Base-by-base conservation (phyloP, 2,797 vertebrate species). In the Balearica regulorum region DNA sequence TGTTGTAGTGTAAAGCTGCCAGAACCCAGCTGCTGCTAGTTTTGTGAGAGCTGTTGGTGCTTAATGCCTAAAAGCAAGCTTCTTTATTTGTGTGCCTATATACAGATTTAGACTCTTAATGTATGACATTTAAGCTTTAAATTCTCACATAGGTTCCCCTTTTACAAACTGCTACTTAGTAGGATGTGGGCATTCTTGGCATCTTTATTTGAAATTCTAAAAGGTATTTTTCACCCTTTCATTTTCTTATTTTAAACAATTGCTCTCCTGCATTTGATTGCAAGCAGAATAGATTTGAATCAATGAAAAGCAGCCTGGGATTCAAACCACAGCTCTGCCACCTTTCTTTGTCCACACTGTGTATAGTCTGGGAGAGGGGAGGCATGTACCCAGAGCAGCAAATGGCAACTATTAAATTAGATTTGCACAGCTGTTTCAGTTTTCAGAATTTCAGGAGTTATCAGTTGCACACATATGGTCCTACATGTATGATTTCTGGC, bases 371-470 rank as follows among this genome's bases (percentile, higher is more conserved):
- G 44, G 26, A 39, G 25, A 85, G 71, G 31, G 62, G 29, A 82
- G 13, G 17, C 51, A 66, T 44, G 44, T 72, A 70, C 31, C 28
- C 13, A 21, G 51, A 87, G 58, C 60, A 61, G 65, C 73, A 91
- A 94, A 62, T 31, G 25, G 68, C 69, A 73, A 19, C 58, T 86
- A 28, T 76, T 87, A 87, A 91, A 95, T 94, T 68, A 90, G 44
- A 84, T 85, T 88, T 91, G 31, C 1, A 4, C 53, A 81, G 85
- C 73, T 92, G 64, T 87, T 94, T 79, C 39, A 53, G n/a, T 91
- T 93, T 93, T 82, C 81, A 91, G 78, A 82, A 62, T 93, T 88
- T 90, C 53, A 58, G 46, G 64, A 92, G 70, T 94, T 93, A 94
- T 88, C 93, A 84, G 80, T 43, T 90, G 73, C 65, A 71, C 48